Evolutionary conservation across 2,797 vertebrate genomes (phyloP).

Genomic region (Forpus xanthops): DNA sequence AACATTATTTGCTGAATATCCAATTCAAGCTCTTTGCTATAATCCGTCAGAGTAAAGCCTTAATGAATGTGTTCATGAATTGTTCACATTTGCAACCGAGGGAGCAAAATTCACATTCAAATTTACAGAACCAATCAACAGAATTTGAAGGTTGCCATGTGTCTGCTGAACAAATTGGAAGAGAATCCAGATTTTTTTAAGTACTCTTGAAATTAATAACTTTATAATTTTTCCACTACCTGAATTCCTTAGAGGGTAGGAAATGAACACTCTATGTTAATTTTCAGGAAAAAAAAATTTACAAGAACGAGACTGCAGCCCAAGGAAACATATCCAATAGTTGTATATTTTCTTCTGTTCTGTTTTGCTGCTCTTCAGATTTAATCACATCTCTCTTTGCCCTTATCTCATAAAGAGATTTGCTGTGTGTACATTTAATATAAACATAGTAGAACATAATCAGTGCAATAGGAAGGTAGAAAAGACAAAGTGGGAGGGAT

Average conservation of each 20-base stretch:
- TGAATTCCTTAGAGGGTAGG: neutral
- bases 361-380: neutral
- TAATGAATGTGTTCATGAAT: neutral
- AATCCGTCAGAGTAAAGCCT: neutral
- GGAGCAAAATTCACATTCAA: neutral
- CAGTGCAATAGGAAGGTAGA: neutral
- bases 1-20: neutral
- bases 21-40: neutral
- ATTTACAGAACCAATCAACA: neutral
- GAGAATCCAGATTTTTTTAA: neutral
- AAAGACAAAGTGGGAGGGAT: neutral
- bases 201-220: neutral
- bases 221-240: neutral
- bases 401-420: neutral
- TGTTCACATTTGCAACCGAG: neutral
- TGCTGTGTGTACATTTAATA: neutral
- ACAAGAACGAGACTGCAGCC: neutral
- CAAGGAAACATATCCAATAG: neutral
- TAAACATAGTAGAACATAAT: neutral
- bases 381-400: neutral
- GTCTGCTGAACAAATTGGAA: neutral
- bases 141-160: neutral
- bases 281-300: neutral
- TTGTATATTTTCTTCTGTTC: neutral
- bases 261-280: neutral